Evolutionary conservation across 2,113 vertebrate species (phyloP).

Genomic region (Crypturellus undulatus): DNA sequence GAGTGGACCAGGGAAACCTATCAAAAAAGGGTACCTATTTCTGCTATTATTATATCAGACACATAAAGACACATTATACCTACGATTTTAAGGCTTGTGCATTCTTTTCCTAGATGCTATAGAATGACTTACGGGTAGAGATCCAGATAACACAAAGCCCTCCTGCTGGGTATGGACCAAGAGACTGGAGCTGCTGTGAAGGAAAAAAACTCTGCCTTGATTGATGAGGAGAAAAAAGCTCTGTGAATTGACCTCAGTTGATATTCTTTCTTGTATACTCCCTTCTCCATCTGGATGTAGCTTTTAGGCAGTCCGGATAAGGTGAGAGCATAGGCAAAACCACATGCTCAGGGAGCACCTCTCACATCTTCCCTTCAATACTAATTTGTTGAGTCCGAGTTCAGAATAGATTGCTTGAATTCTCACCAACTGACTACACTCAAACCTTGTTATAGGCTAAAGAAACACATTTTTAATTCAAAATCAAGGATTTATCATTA

Average conservation of each 20-base stretch:
- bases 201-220: background rate
- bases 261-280: background rate
- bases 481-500: background rate
- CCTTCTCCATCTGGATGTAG: background rate
- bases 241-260: background rate
- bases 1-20: background rate
- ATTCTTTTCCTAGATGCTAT: background rate
- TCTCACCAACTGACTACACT: background rate
- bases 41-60: background rate
- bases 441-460: background rate
- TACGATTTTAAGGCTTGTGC: background rate
- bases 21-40: background rate
- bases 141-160: background rate
- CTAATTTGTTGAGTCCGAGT: background rate
- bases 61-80: background rate
- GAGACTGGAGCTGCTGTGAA: background rate
- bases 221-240: background rate
- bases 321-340: background rate
- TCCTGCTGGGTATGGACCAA: background rate
- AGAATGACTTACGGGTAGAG: background rate
- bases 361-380: background rate
- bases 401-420: background rate
- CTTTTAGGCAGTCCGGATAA: background rate
- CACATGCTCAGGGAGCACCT: background rate
- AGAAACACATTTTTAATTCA: background rate